These are phyloP conservation scores for Apeltes quadracus DNA, from an alignment of 2,113 vertebrate species.

Conservation along the genomic window DNA sequence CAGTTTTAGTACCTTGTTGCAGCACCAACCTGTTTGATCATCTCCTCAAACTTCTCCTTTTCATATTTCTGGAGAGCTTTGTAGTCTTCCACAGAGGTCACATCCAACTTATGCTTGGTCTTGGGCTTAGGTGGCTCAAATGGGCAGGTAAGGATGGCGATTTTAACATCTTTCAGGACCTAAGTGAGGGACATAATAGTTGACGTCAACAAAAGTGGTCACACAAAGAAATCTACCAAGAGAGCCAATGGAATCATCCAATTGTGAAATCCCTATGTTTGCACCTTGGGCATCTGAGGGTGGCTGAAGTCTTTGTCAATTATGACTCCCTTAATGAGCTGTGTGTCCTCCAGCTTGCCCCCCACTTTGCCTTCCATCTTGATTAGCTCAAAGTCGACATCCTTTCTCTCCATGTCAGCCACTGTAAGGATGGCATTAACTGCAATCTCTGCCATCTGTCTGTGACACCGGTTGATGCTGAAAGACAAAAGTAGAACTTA, in stretches of 20 bases:
- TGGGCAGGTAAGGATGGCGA: conserved; percentile 96
- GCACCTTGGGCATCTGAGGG: conserved; percentile 98
- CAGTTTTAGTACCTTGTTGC: neutral
- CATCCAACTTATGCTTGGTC: conserved; percentile 99
- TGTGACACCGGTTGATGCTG: conserved; percentile 97
- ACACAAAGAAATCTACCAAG: neutral
- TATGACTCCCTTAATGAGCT: conserved; percentile 94
- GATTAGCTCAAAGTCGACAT: conserved; percentile 98
- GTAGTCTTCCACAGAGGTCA: conserved; percentile 95
- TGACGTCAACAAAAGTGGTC: neutral
- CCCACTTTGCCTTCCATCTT: conserved; percentile 99
- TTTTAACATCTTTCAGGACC: conserved; percentile 90
- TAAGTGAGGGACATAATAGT: conserved; percentile 46
- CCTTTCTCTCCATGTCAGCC: conserved; percentile 95
- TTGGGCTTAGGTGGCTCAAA: conserved; percentile 99
- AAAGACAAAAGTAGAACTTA: conserved; percentile 2
- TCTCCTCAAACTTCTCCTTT: conserved; percentile 95
- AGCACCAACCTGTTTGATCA: conserved; percentile 89
- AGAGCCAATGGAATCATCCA: neutral
- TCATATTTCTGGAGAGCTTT: conserved; percentile 96
- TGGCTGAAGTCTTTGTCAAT: conserved; percentile 99
- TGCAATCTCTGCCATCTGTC: conserved; percentile 98
- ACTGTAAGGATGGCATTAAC: conserved; percentile 95
- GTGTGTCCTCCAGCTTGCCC: conserved; percentile 95
- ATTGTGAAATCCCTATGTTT: neutral